Conservation (phyloP, 2,888 invertebrate species). For the Barypeithes pellucidus region DNA sequence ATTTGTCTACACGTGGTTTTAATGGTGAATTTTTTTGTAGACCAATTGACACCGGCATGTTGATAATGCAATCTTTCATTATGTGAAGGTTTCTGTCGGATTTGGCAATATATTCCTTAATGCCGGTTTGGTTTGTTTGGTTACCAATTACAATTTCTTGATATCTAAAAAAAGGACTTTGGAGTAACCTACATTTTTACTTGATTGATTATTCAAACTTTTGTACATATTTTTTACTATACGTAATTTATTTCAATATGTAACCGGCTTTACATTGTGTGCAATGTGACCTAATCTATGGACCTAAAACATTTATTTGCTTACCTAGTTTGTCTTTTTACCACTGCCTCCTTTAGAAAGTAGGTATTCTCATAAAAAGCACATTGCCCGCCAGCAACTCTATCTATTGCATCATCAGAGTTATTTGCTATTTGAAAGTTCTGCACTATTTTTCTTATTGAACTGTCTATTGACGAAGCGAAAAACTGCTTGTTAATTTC, state of each 20-base stretch:
- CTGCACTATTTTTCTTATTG: conserved; percentile 78
- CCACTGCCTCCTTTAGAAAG: conserved; percentile 79
- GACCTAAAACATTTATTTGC: no score
- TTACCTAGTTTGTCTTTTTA: conserved; percentile 73
- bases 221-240: no score
- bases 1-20: conserved; percentile 79
- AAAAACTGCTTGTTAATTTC: conserved; percentile 82
- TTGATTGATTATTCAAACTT: no score
- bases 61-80: conserved; percentile 86
- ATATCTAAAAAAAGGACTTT: conserved; percentile 14
- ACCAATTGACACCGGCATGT: conserved; percentile 87
- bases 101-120: conserved; percentile 12
- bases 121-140: conserved; percentile 14
- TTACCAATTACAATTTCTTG: conserved; percentile 49
- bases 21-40: conserved; percentile 88
- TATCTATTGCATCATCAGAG: conserved; percentile 77
- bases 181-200: neutral
- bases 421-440: conserved; percentile 78
- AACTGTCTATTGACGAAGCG: conserved; percentile 78
- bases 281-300: no score
- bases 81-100: conserved; percentile 77
- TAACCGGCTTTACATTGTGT: no score
- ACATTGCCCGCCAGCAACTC: conserved; percentile 80
- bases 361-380: conserved; percentile 88
- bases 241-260: no score